phyloP scores from a whole-genome alignment of 2,113 vertebrate species.

The Apteryx mantelli region DNA sequence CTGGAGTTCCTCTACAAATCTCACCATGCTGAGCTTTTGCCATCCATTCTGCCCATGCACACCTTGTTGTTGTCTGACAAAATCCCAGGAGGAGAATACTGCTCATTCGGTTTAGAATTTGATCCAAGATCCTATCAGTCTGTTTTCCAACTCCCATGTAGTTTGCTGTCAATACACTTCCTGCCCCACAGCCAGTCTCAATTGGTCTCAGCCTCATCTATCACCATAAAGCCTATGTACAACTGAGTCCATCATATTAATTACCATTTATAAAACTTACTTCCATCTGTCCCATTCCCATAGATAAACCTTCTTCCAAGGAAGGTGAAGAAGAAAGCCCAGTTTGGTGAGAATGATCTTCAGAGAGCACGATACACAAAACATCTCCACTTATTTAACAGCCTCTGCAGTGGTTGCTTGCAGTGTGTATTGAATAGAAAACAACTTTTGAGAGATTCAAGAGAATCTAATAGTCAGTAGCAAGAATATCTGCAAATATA shows the following conservation, averaged over 20 bases:
- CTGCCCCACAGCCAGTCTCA: neutral
- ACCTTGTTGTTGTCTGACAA: neutral
- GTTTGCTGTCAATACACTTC: slow-evolving; percentile 7
- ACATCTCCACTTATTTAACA: neutral
- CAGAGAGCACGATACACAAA: neutral
- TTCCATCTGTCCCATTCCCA: neutral
- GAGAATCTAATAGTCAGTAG: neutral
- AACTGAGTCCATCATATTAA: neutral
- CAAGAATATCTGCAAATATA: neutral
- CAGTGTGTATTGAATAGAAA: neutral
- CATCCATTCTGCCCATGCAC: neutral
- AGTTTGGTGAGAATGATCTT: neutral
- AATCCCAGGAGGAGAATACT: neutral
- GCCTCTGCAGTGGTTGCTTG: neutral
- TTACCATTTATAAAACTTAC: neutral
- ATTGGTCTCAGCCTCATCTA: neutral
- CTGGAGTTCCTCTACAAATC: neutral
- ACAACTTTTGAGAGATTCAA: neutral
- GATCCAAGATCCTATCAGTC: neutral
- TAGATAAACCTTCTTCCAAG: neutral
- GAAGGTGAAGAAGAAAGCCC: neutral
- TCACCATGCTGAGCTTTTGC: neutral
- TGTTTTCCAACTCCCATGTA: neutral
- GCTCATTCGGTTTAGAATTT: neutral
- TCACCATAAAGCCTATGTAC: neutral